phyloP scores from a whole-genome alignment of 2,888 invertebrate species.

The Zele albiditarsus region DNA sequence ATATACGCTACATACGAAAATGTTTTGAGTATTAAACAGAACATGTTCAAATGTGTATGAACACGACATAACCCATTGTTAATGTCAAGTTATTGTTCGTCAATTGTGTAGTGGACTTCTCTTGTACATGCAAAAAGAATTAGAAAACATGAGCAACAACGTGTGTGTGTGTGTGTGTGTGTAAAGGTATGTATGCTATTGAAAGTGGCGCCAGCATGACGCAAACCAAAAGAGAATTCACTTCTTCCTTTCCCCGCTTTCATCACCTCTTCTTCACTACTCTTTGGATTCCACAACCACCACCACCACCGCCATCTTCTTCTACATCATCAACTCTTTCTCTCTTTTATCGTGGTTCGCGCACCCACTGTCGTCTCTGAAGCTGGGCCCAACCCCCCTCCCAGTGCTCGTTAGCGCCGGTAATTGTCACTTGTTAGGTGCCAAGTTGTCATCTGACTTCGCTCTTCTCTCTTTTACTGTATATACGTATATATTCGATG shows the following conservation, averaged over 20 bases:
- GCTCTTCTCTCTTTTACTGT: constrained; percentile 16
- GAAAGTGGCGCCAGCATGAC: not conserved
- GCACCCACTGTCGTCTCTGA: not conserved
- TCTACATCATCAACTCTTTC: not conserved
- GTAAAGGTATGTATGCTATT: not conserved
- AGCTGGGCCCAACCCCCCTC: constrained; percentile 44
- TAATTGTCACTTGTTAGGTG: constrained; percentile 65
- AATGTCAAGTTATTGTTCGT: not conserved
- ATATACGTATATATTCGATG: constrained; percentile 22
- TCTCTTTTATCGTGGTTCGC: not conserved
- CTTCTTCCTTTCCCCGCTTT: not conserved
- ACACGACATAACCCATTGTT: not conserved
- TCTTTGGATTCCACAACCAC: not conserved
- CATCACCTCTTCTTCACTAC: not conserved
- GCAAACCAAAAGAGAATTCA: not conserved
- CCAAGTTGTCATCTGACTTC: constrained; percentile 50
- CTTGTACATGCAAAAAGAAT: not conserved
- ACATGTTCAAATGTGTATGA: not conserved
- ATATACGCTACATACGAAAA: not conserved
- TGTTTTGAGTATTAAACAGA: too few species aligned
- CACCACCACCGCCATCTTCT: not conserved
- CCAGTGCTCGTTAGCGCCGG: constrained; percentile 61
- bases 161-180: too few species aligned
- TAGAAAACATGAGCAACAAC: not conserved
- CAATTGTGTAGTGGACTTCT: not conserved